These are phyloP conservation scores for Microcebus lehilahytsara DNA, from an alignment of 2,113 vertebrate genomes.

Conservation along the genomic window DNA sequence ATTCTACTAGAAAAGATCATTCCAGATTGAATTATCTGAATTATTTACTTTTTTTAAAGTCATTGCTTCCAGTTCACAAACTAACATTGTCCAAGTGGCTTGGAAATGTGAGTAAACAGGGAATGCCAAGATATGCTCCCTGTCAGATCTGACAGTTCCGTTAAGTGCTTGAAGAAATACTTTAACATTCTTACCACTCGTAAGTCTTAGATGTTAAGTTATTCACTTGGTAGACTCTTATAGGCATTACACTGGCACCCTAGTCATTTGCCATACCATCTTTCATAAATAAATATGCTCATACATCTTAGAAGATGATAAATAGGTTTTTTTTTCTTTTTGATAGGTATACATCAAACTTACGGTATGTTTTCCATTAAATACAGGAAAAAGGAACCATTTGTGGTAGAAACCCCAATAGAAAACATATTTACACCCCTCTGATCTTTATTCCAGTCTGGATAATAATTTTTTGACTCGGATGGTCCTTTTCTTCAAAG, in stretches of 20 bases:
- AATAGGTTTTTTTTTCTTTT: conserved; percentile 61
- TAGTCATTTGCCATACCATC: conserved; percentile 57
- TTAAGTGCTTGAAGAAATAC: background rate
- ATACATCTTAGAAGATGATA: conserved; percentile 69
- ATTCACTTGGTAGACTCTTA: background rate
- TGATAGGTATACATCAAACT: conserved; percentile 68
- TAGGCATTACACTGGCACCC: background rate
- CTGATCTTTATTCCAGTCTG: conserved; percentile 69
- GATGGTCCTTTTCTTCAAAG: conserved; percentile 59
- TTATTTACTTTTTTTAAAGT: conserved; percentile 35
- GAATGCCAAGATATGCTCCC: background rate
- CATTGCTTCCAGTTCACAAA: conserved; percentile 46
- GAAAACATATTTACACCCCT: conserved; percentile 79
- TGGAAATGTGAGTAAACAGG: background rate
- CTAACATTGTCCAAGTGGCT: background rate
- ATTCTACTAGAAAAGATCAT: background rate
- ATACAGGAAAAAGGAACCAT: conserved; percentile 71
- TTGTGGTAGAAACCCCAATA: conserved; percentile 74
- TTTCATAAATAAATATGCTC: conserved; percentile 67
- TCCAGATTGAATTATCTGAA: conserved; percentile 3
- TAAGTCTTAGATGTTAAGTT: background rate
- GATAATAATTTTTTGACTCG: conserved; percentile 67
- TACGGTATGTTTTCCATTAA: conserved; percentile 79
- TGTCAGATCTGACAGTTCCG: background rate
- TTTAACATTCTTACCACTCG: background rate